Base-by-base conservation (phyloP, 2,797 vertebrate species). In the Neosilurus mollespiculum region DNA sequence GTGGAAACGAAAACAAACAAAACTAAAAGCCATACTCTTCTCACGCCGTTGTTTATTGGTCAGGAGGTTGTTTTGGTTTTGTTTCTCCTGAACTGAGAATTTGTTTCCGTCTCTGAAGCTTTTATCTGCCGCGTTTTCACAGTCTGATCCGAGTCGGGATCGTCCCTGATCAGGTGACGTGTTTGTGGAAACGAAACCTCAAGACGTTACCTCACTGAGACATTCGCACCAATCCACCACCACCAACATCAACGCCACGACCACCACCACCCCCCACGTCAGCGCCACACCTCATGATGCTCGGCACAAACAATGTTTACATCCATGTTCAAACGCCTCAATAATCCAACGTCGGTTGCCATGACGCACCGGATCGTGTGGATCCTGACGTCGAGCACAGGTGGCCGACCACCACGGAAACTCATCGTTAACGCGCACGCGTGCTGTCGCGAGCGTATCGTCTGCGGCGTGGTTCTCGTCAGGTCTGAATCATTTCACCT, bases 21-120 rank as follows among this genome's bases (percentile, higher is more conserved):
- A 22, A 49, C n/a, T 78, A 88, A 82, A 88, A 89, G 91, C 91
- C 78, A 91, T 94, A 95, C n/a, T 65, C 77, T 78, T 78, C 37
- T 65, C 51, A 51, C 26, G n/a, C 43, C 77, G 65, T 78, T 53
- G 61, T n/a, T 16, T 65, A 53, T 24, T 11, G 15, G 61, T 64
- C 61, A 26, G 61, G 77, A n/a, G 9, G 24, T 65, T 26, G 64
- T n/a, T 37, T 54, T 49, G 1, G 20, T n/a, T 14, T 37, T 77
- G 24, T 61, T 62, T 71, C 15, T 82, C 15, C 67, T 22, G 9
- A 64, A 30, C 43, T 66, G 78, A 34, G 61, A 59, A 80, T 85
- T 56, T 64, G 78, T 79, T 85, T 81, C 81, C 12, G 83, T n/a
- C n/a, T n/a, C n/a, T n/a, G 53, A 69, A 54, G 58, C 56, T 82